A percentile compares a stretch with the other conserved stretches of the same genome.
phyloP scores from a whole-genome alignment of 2,797 vertebrate species.

The Spinus pinus region DNA sequence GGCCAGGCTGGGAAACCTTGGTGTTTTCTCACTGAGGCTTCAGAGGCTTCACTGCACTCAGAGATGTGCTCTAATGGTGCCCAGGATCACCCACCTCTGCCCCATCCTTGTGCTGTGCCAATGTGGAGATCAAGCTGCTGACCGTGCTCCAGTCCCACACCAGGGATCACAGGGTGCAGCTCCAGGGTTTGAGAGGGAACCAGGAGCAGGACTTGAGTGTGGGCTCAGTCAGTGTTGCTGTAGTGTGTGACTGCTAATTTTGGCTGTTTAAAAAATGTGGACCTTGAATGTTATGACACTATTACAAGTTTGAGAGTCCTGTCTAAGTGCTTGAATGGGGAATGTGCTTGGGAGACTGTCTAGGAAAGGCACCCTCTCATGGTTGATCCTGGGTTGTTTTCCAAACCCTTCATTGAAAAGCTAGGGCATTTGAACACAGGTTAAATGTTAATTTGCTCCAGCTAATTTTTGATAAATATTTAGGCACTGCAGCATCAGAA shows the following conservation, averaged over 20 bases:
- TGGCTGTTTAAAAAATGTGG: background rate
- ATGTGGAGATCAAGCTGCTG: accelerated
- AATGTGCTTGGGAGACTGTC: background rate
- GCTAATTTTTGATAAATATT: background rate
- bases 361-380: accelerated
- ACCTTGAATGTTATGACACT: background rate
- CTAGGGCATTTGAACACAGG: background rate
- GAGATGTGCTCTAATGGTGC: accelerated
- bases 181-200: background rate
- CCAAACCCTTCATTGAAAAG: background rate
- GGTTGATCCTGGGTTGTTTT: background rate
- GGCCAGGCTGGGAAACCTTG: background rate
- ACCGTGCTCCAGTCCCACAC: background rate
- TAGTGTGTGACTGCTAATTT: background rate
- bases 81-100: no score
- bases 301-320: accelerated
- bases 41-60: background rate
- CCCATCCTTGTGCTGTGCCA: accelerated
- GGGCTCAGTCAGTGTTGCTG: background rate
- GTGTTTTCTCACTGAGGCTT: background rate
- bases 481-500: background rate
- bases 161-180: background rate
- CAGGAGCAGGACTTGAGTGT: background rate
- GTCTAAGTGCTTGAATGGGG: background rate
- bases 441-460: background rate